Base-by-base conservation (phyloP, 2,113 vertebrate species). In the Toxotes jaculatrix region DNA sequence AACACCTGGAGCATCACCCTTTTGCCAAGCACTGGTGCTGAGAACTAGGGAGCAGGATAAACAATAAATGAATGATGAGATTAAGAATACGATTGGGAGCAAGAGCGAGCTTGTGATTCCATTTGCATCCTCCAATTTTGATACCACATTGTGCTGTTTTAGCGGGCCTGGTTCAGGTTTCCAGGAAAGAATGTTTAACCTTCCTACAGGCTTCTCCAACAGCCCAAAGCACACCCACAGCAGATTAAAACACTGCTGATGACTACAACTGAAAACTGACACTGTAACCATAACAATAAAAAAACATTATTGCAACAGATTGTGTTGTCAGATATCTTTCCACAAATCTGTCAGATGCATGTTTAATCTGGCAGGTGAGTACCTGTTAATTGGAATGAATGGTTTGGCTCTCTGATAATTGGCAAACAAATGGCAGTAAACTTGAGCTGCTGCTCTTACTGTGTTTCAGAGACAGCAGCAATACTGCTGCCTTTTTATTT, bases 61-160 rank as follows among this genome's bases (percentile, higher is more conserved):
- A 73, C 67, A 91, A 88, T 82, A 79, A 79, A 82, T 88, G 87
- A 87, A 82, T 74, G 80, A 82, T 79, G 87, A 77, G 87, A 90
- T 87, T 85, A 86, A 79, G 69, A 84, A 61, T 67, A 23, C 19
- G 59, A 72, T 76, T 61, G 27, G 66, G 61, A 69, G 42, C 53
- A 74, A 75, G 85, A 74, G 61, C 14, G 3, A 82, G 74, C 81
- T 84, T 80, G 77, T 47, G 81, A 87, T 87, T 88, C 45, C 38
- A 63, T 80, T 64, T 62, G 17, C 53, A 43, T 75, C 65, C 69
- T 60, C 77, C 72, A 61, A 61, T 78, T 59, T 79, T 2, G 0
- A 34, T 63, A 66, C 8, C 34, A 9, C 70, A 2, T 67, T 42
- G 2, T 14, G 47, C 49, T 74, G 74, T 85, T 73, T 47, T 42